phyloP scores from a whole-genome alignment of 2,888 invertebrate species.

The Phoronis australis region DNA sequence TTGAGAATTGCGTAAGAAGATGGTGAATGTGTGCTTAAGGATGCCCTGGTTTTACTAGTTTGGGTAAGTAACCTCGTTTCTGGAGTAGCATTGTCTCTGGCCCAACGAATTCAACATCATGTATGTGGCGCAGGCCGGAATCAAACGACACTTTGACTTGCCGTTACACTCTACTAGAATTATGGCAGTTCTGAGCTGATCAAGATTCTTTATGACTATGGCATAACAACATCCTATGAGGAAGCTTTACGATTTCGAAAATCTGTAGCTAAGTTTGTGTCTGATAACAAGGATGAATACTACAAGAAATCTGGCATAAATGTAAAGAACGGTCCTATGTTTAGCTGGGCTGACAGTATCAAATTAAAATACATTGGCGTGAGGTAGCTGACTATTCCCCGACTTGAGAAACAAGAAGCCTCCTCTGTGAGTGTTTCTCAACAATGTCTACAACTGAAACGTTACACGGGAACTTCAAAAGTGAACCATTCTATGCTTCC shows the following conservation, averaged over 20 bases:
- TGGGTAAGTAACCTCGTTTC: too few species aligned
- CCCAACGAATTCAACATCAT: background rate
- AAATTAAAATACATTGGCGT: background rate
- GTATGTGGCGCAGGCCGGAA: background rate
- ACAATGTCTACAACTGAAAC: too few species aligned
- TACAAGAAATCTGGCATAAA: background rate
- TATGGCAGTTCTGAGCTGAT: conserved; percentile 2
- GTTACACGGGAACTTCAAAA: too few species aligned
- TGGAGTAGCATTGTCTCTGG: conserved; percentile 1
- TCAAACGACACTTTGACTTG: conserved; percentile 1
- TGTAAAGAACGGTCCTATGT: background rate
- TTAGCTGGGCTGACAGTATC: conserved; percentile 2
- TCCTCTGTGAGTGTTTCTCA: background rate
- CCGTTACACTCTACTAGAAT: background rate
- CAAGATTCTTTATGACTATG: background rate
- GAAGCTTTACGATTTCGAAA: conserved; percentile 1
- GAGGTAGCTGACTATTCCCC: background rate
- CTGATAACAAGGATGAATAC: background rate
- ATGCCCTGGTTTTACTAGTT: too few species aligned
- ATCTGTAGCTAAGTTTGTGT: conserved; percentile 1
- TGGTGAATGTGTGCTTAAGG: too few species aligned
- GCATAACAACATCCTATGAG: background rate
- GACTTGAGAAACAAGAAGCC: background rate
- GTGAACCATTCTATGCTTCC: too few species aligned
- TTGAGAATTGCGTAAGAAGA: too few species aligned